Conservation (phyloP, 2,888 invertebrate species). For the Anarsia innoxiella region DNA sequence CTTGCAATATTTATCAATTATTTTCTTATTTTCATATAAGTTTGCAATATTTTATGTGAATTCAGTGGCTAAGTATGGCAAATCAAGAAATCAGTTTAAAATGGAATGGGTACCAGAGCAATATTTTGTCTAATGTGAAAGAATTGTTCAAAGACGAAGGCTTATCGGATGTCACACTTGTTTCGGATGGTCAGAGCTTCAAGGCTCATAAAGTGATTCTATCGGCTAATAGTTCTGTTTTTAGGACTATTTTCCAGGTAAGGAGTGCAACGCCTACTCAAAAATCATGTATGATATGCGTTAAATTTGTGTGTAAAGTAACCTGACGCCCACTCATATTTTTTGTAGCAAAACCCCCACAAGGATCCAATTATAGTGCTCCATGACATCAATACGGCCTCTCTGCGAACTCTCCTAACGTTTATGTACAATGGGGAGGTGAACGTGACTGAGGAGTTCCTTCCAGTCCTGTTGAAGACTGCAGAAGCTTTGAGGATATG, state of each 20-base stretch:
- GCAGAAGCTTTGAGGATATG: slow-evolving; percentile 81
- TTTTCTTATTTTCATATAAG: no score
- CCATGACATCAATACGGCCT: slow-evolving; percentile 80
- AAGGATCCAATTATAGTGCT: slow-evolving; percentile 84
- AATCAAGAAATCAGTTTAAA: slow-evolving; percentile 80
- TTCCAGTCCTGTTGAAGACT: slow-evolving; percentile 79
- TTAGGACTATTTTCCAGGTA: slow-evolving; percentile 79
- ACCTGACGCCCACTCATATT: slow-evolving; percentile 55
- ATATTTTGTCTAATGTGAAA: slow-evolving; percentile 78
- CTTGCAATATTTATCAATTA: no score
- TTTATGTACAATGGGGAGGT: slow-evolving; percentile 86
- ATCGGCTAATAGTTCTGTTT: slow-evolving; percentile 80
- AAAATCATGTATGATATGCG: not conserved
- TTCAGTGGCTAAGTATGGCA: slow-evolving; percentile 40
- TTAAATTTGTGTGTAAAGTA: not conserved
- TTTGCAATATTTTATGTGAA: slow-evolving; percentile 28
- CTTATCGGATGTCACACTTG: slow-evolving; percentile 79
- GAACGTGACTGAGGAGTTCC: slow-evolving; percentile 81
- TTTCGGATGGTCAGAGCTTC: slow-evolving; percentile 79
- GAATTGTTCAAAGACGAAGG: slow-evolving; percentile 78
- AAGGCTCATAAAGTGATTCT: slow-evolving; percentile 81
- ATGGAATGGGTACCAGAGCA: slow-evolving; percentile 81
- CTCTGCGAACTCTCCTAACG: slow-evolving; percentile 78
- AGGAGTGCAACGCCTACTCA: slow-evolving; percentile 18
- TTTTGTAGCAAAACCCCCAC: slow-evolving; percentile 81